Conservation (phyloP, 2,113 vertebrate genomes). For the Otocyon megalotis region DNA sequence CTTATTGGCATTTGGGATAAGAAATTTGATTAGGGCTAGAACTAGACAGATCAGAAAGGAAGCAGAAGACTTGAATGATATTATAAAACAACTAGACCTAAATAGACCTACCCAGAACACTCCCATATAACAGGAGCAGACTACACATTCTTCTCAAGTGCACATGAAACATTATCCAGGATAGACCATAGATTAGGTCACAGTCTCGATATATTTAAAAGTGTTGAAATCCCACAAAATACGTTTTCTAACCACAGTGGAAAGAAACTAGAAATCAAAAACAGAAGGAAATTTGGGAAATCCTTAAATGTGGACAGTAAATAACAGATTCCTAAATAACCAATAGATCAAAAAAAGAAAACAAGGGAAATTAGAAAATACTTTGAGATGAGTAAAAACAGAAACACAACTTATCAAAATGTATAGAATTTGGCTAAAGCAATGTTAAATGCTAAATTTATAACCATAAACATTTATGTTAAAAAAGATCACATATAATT, state of each 20-base stretch:
- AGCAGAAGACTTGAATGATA: slow-evolving; percentile 1
- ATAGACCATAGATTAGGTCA: background rate
- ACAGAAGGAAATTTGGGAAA: slow-evolving; percentile 29
- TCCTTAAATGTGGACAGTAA: background rate
- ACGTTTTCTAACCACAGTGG: background rate
- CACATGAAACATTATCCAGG: background rate
- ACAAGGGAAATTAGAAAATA: background rate
- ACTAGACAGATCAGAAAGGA: background rate
- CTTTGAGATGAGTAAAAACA: background rate
- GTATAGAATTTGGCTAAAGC: background rate
- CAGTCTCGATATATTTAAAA: background rate
- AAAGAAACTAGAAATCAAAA: slow-evolving; percentile 38
- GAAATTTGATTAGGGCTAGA: background rate
- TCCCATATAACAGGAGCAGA: background rate
- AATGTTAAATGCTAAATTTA: background rate
- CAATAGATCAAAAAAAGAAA: background rate
- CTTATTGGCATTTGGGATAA: background rate
- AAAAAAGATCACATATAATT: background rate
- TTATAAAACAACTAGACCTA: background rate
- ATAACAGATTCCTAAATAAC: background rate
- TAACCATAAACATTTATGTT: background rate
- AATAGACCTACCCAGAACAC: background rate
- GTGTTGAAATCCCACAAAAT: background rate
- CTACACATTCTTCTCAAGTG: background rate
- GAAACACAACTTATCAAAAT: background rate